These are phyloP conservation scores for Squalus acanthias DNA, from an alignment of 2,797 vertebrate species.

Conservation along the genomic window DNA sequence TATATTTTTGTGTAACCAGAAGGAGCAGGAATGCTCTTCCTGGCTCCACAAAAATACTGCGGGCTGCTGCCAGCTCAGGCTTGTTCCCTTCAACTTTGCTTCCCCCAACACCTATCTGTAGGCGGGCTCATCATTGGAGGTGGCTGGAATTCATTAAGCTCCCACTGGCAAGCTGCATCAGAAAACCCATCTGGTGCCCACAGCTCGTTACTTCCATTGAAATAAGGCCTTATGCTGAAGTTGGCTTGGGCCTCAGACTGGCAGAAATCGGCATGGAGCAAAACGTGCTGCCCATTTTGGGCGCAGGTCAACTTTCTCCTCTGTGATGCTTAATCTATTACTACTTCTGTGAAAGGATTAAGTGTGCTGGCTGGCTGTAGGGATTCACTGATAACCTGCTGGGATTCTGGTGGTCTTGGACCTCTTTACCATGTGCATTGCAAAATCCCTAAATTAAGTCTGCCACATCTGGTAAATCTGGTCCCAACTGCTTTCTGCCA, in stretches of 20 bases:
- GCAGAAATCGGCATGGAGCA: not conserved
- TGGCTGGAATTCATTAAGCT: not conserved
- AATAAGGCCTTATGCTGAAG: not conserved
- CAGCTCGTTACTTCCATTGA: not conserved
- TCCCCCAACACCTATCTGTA: not conserved
- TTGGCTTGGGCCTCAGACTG: not conserved
- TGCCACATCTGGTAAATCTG: no score
- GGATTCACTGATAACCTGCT: not conserved
- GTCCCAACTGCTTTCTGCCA: no score
- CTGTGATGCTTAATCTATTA: no score
- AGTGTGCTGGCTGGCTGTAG: not conserved
- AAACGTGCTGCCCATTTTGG: not conserved
- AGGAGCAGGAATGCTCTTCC: not conserved
- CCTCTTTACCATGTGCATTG: not conserved
- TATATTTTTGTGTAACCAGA: not conserved
- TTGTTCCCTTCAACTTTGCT: not conserved
- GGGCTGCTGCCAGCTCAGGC: not conserved
- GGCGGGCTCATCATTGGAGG: not conserved
- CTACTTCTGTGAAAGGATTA: not conserved
- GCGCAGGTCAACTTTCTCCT: not conserved
- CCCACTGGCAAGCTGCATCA: not conserved
- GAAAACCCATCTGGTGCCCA: not conserved
- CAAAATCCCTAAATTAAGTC: not conserved
- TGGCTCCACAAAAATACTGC: not conserved
- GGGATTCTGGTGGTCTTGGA: not conserved